phyloP scores from a whole-genome alignment of 2,888 invertebrate species.

The Scaptomyza parva region DNA sequence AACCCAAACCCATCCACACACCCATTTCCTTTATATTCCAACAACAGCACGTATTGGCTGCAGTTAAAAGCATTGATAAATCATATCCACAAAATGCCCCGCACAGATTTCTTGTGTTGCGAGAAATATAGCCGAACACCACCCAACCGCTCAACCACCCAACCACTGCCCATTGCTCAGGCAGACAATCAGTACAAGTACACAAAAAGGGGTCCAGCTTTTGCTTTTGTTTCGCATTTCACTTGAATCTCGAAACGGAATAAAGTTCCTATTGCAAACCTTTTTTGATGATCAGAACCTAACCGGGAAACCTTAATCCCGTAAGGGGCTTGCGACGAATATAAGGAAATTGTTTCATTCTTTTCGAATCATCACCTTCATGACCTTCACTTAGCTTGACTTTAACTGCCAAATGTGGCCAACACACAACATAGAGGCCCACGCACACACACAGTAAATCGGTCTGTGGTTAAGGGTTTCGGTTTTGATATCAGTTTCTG shows the following conservation, averaged over 20 bases:
- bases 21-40: constrained; percentile 5
- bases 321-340: too few relatives aligned
- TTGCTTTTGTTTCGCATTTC: constrained; percentile 31
- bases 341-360: too few relatives aligned
- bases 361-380: too few relatives aligned
- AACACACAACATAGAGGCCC: too few relatives aligned
- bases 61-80: constrained; percentile 81
- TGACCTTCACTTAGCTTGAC: neutral
- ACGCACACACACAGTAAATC: constrained; percentile 1
- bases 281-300: too few relatives aligned
- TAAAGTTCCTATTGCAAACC: too few relatives aligned
- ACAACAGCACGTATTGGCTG: constrained; percentile 61
- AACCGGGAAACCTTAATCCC: too few relatives aligned
- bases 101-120: constrained; percentile 55
- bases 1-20: neutral
- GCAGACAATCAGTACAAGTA: neutral
- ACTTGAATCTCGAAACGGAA: neutral
- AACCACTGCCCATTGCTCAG: neutral
- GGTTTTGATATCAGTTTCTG: constrained; percentile 3
- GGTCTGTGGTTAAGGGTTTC: neutral
- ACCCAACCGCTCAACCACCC: neutral
- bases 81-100: constrained; percentile 69
- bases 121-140: constrained; percentile 24
- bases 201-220: constrained; percentile 14
- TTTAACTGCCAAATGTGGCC: constrained; percentile 6